These are phyloP conservation scores for Cecropterus lyciades DNA, from an alignment of 1,140 invertebrate species.

Conservation along the genomic window DNA sequence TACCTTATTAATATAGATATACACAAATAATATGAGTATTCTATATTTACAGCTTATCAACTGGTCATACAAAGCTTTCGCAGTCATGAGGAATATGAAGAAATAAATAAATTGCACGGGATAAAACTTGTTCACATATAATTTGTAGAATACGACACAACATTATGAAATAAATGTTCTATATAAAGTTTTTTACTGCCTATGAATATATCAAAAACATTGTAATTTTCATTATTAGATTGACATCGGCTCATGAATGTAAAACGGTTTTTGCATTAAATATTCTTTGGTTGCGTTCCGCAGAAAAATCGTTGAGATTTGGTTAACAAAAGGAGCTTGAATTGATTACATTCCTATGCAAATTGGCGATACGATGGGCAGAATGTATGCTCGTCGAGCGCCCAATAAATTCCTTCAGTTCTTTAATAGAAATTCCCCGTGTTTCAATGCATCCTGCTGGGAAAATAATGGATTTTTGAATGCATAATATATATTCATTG, in stretches of 20 bases:
- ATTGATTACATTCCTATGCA: conserved; percentile 38
- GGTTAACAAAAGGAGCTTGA: conserved; percentile 28
- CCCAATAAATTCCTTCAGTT: conserved; percentile 27
- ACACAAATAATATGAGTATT: conserved; percentile 5
- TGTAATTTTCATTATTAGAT: conserved; percentile 9
- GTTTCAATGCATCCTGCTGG: conserved; percentile 31
- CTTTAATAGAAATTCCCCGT: conserved; percentile 32
- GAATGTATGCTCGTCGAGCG: conserved; percentile 21
- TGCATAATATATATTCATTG: conserved; percentile 9
- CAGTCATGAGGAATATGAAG: conserved; percentile 78
- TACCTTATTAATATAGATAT: too few relatives aligned
- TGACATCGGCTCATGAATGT: conserved; percentile 24
- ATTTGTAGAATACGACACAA: neutral
- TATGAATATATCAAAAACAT: neutral
- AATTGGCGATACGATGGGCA: conserved; percentile 28
- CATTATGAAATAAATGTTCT: neutral
- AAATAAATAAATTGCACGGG: conserved; percentile 43
- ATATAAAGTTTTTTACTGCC: neutral
- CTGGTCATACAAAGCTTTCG: conserved; percentile 78
- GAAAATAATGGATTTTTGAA: conserved; percentile 27
- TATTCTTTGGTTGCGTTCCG: conserved; percentile 24
- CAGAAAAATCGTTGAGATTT: conserved; percentile 32
- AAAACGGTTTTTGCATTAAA: conserved; percentile 26
- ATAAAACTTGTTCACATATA: neutral
- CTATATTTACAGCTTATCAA: conserved; percentile 75